A percentile compares a stretch with the other conserved stretches of the same genome.
These are phyloP conservation scores for Mormyrops boulengeri DNA, from an alignment of 2,797 vertebrate genomes.

Conservation along the genomic window DNA sequence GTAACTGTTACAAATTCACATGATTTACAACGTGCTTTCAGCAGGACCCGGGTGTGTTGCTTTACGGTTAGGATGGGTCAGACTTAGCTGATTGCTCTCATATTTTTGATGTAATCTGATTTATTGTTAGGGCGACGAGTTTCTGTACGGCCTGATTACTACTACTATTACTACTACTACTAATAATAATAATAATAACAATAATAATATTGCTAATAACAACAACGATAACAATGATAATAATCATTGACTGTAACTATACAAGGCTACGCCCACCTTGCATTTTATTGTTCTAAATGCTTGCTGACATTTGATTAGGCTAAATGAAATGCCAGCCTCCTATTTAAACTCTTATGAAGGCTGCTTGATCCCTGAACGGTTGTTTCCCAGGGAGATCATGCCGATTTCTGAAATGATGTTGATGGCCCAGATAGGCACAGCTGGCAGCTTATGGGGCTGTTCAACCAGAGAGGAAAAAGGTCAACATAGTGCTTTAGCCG, in stretches of 20 bases:
- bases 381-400: slow-evolving; percentile 81
- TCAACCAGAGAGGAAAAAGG: slow-evolving; percentile 65
- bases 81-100: neutral
- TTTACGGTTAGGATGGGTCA: neutral
- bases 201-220: neutral
- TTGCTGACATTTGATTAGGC: slow-evolving; percentile 22
- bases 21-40: slow-evolving; percentile 10
- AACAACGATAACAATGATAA: neutral
- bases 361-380: slow-evolving; percentile 46
- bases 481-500: slow-evolving; percentile 50
- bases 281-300: neutral
- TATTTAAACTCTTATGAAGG: slow-evolving; percentile 21
- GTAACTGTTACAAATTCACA: slow-evolving; percentile 7
- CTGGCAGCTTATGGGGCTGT: slow-evolving; percentile 66
- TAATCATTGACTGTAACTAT: neutral
- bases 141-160: neutral
- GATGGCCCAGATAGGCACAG: slow-evolving; percentile 77
- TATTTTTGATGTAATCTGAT: slow-evolving; percentile 2
- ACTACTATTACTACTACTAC: neutral
- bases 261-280: neutral
- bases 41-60: neutral
- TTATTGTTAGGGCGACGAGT: neutral
- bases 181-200: neutral
- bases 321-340: slow-evolving; percentile 29
- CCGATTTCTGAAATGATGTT: slow-evolving; percentile 77